Evolutionary conservation across 1,140 invertebrate genomes (phyloP), one percentile per base, ranked within the genome.

Genomic region (Drusus annulatus): DNA sequence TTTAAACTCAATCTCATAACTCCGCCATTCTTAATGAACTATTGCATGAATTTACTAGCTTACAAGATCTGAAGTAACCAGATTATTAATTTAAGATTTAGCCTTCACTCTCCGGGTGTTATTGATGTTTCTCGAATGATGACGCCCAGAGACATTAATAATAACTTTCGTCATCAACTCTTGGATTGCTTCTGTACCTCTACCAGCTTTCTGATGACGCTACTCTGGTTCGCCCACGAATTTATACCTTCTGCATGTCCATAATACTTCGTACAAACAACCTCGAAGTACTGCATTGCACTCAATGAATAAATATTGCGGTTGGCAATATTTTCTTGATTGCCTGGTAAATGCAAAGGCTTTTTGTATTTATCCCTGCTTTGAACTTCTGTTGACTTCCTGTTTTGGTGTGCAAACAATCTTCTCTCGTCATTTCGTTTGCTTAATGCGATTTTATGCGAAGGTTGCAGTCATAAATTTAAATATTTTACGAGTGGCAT

Each of bases 401-500:
- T 65, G 62, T 28, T 28, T 21, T 28, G 19, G 6, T 28, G 60
- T 63, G 17, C 60, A 63, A 16, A n/a, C 62, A 28, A 28, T 15
- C 28, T 65, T 28, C 23, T n/a, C 36, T 45, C 68, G n/a, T 71
- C 68, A 50, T 50, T 45, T 17, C n/a, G 10, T 71, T 71, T 51
- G 45, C 15, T 71, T 19, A 51, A 71, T 50, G 68, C 68, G n/a
- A 71, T 71, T 71, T 71, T 71, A 51, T 23, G 19, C 68, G 23
- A 25, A 36, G n/a, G 31, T 8, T 50, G 65, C 65, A 10, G 65
- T 21, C 68, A 10, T 71, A 71, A 71, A 71, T 45, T 51, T 71
- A 13, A 51, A 71, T 71, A 71, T 71, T 71, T 71, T 71, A 51
- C 68, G 68, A 71, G 68, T 71, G 45, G 68, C 10, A 65, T 25